Base-by-base conservation (phyloP, 2,888 invertebrate genomes). In the Nemapogon koenigi region DNA sequence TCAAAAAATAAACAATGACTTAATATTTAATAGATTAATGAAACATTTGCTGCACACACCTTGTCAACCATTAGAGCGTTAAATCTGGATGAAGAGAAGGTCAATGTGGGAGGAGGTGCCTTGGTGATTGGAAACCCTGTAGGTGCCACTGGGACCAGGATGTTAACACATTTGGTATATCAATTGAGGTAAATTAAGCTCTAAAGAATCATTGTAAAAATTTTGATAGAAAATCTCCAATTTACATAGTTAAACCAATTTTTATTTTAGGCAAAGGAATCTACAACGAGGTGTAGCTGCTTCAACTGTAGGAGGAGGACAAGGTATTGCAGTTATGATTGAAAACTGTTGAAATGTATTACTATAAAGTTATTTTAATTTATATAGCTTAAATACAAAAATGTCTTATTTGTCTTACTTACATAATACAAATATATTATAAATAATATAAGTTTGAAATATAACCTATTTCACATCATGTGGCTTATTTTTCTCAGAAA, bases 301-400 rank as follows among this genome's bases (percentile, higher is more conserved):
- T 1, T 97, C 97, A 0, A 97, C 95, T 57, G 97, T 98, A 60
- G 98, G 97, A 11, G 97, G 97, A 14, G 98, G 98, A 4, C 97
- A 98, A 76, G 98, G 98, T 25, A 91, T 99, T 48, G 96, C 98
- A 11, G 52, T 98, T 3, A 76, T 98, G 55, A 60, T 98, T 37
- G 96, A 98, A 76, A 79, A 82, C 6, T 22, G 22, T 22, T 22
- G 7, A 22, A 22, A 22, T 7, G 8, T 8, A 22, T 22, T 8
- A 6, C 6, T 22, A 22, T 8, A 22, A 22, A 22, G 22, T 22
- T 22, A 7, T 22, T 22, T 8, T 22, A 7, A 6, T 7, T 6
- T 22, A 22, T 22, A 22, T 22, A 22, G 6, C 8, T 6, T 7
- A 22, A 22, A 8, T 8, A 22, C 6, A 22, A 22, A 22, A 6